Evolutionary conservation across 2,797 vertebrate species (phyloP), one percentile per base, ranked within the genome.

Genomic region (Danio choprae): DNA sequence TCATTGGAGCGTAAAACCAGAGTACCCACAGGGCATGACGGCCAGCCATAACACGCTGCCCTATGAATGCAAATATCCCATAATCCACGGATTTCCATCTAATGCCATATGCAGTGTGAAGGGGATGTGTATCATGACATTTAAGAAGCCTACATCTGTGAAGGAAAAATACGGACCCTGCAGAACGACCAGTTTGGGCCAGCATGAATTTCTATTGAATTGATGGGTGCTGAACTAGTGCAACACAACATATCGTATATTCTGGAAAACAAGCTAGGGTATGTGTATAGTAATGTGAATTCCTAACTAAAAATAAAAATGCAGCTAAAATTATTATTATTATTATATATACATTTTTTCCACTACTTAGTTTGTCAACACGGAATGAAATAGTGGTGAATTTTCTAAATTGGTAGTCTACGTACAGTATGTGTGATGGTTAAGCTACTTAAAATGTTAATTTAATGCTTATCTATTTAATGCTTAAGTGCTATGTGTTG

Each of bases 1-100:
- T 72, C 68, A 72, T 12, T 64, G 58, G 20, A 79, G 77, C 77
- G 48, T 79, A 44, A 79, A 79, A 64, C 67, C 77, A 79, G 77
- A 79, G 77, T 79, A 71, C 56, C 58, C 77, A 79, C 68, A 79
- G 46, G 58, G 68, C 77, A 72, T 72, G 77, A 79, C 67, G 38
- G 56, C 58, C 10, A 63, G 40, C 58, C 68, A 72, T 79, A 63
- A 79, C 77, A 79, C 36, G 48, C 46, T 50, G 46, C 59, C 20
- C 18, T n/a, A 44, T 72, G 68, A 79, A 79, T 79, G 58, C 77
- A 79, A 79, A 79, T 79, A 55, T 64, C 68, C 48, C 40, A 63
- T 44, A 72, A 72, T 46, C 59, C 9, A 4, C 20, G 68, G 11
- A 63, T 55, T 63, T 79, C 58, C 48, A 53, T 79, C 46, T 55